These are phyloP conservation scores for Phrynosoma blainvillii DNA, from an alignment of 2,113 vertebrate genomes.

Conservation along the genomic window DNA sequence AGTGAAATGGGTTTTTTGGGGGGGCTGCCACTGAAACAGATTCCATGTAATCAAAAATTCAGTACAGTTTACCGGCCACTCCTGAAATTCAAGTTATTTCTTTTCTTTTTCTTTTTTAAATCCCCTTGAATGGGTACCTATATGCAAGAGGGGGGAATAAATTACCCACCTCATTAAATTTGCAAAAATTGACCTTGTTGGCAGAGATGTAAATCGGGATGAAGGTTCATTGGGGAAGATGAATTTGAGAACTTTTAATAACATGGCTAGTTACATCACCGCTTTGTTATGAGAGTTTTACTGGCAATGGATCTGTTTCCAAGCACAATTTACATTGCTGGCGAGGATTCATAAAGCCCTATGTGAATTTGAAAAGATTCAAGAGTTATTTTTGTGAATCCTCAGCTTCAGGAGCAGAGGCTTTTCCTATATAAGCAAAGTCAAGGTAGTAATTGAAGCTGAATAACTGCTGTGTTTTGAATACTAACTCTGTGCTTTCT, in stretches of 20 bases:
- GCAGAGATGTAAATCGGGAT: too few species aligned
- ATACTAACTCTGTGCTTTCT: background rate
- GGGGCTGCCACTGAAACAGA: too few species aligned
- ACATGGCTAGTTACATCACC: background rate
- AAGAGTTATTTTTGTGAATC: conserved; percentile 15
- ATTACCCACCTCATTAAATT: background rate
- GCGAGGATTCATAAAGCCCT: background rate
- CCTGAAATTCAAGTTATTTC: background rate
- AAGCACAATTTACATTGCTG: too few species aligned
- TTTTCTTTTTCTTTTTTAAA: background rate
- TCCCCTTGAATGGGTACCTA: background rate
- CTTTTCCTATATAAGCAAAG: background rate
- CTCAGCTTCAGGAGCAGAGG: background rate
- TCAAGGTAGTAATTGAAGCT: background rate
- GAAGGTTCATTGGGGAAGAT: background rate
- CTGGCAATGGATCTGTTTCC: too few species aligned
- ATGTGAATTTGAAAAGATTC: background rate
- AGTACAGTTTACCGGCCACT: background rate
- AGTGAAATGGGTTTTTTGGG: too few species aligned
- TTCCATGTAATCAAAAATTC: background rate
- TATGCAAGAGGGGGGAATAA: background rate
- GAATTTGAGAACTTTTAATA: background rate
- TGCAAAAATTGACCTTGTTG: background rate
- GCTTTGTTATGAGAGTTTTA: too few species aligned
- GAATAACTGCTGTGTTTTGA: background rate